Percentiles rank a stretch among this genome's conserved stretches.
These are phyloP conservation scores for Mesorhabditis sp. DNA, from an alignment of 2,888 invertebrate genomes.

Conservation along the genomic window DNA sequence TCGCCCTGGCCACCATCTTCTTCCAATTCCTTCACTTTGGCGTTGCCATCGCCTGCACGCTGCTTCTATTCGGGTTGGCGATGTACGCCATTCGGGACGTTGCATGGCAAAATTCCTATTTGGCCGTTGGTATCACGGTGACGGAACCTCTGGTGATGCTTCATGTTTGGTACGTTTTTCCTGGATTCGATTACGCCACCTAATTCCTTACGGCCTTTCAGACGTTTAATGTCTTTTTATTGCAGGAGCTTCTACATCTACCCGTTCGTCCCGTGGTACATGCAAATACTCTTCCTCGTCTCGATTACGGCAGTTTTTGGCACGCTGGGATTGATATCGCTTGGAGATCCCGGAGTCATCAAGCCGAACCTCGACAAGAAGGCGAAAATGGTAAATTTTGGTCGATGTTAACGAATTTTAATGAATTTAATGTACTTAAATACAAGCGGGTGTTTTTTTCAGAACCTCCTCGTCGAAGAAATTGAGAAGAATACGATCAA, in stretches of 20 bases:
- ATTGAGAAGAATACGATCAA: background rate
- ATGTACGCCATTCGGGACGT: background rate
- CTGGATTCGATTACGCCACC: background rate
- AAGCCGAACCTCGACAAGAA: conserved; percentile 10
- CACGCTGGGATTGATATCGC: conserved; percentile 22
- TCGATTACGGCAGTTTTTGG: conserved; percentile 21
- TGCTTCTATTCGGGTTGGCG: conserved; percentile 11
- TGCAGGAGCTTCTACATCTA: conserved; percentile 35
- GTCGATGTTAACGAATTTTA: background rate
- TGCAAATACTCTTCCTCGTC: conserved; percentile 34
- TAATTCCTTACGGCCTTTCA: background rate
- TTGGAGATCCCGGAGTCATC: conserved; percentile 30
- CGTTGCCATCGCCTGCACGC: conserved; percentile 14
- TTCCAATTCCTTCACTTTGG: conserved; percentile 19
- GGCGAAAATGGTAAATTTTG: conserved; percentile 3
- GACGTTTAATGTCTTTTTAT: background rate
- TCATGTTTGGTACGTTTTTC: conserved; percentile 24
- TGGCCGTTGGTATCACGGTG: conserved; percentile 33
- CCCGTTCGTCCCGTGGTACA: conserved; percentile 42
- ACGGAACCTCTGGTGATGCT: conserved; percentile 23
- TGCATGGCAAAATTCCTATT: background rate
- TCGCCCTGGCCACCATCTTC: conserved; percentile 9
- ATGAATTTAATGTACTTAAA: background rate
- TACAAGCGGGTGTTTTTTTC: background rate
- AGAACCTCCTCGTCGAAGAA: conserved; percentile 4